phyloP scores from a whole-genome alignment of 2,797 vertebrate species.

The Hylomyscus alleni region DNA sequence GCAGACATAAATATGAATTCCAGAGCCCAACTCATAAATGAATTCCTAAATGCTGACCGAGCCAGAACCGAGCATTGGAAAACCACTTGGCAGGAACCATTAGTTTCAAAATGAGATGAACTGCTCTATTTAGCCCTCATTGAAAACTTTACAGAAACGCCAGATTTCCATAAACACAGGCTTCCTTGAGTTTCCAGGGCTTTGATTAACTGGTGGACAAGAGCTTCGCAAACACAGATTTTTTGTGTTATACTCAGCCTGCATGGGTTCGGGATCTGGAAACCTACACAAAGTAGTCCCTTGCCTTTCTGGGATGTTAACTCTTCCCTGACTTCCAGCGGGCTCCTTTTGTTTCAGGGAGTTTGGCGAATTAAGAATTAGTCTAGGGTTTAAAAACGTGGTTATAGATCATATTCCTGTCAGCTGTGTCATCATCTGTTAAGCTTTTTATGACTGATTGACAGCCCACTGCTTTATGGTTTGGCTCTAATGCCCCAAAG shows the following conservation, averaged over 20 bases:
- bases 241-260: slow-evolving; percentile 87
- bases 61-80: slow-evolving; percentile 94
- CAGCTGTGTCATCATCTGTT: slow-evolving; percentile 81
- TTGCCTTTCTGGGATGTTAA: slow-evolving; percentile 76
- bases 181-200: slow-evolving; percentile 91
- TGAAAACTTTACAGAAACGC: slow-evolving; percentile 91
- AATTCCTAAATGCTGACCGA: slow-evolving; percentile 95
- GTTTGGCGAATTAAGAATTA: slow-evolving; percentile 86
- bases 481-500: slow-evolving; percentile 81
- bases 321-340: slow-evolving; percentile 83
- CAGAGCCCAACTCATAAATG: slow-evolving; percentile 94
- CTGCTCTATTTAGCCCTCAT: slow-evolving; percentile 91
- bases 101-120: slow-evolving; percentile 94
- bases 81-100: slow-evolving; percentile 94
- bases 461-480: slow-evolving; percentile 84
- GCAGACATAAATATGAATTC: slow-evolving; percentile 94
- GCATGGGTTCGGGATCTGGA: slow-evolving; percentile 81
- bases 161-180: slow-evolving; percentile 92
- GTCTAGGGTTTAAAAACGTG: slow-evolving; percentile 81
- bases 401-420: slow-evolving; percentile 83
- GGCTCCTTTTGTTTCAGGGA: slow-evolving; percentile 79
- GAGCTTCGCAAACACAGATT: slow-evolving; percentile 89
- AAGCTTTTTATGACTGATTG: slow-evolving; percentile 86
- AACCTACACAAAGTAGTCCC: slow-evolving; percentile 77
- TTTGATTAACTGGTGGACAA: slow-evolving; percentile 90